Base-by-base conservation (phyloP, 2,888 invertebrate genomes). In the Nephrotoma flavescens region DNA sequence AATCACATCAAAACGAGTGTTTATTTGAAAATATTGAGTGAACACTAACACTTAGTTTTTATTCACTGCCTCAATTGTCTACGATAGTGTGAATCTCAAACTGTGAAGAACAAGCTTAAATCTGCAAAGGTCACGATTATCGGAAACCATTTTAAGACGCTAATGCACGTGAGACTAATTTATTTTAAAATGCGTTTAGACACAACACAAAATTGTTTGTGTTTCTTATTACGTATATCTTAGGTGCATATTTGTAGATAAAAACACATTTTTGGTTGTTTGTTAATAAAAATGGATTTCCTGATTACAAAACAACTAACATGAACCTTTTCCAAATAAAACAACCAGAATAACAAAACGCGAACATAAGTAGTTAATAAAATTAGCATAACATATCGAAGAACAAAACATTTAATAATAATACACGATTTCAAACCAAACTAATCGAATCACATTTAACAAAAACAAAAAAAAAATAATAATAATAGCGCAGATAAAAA, bases 341-440 rank as follows among this genome's bases (percentile, higher is more conserved):
- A 31, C 71, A 71, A 31, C 7, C 71, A 71, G 71, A 71, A 71
- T 71, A 71, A 71, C 71, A 71, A 31, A 71, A 71, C 4, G n/a
- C 31, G 15, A 84, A 84, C 84, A 84, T 42, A 84, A 42, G 84
- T 84, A 84, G 84, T 84, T 84, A 84, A 84, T 71, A 71, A 84
- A 84, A 84, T 84, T 84, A 84, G 84, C 84, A 84, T 84, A 84
- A 84, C 84, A 84, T 84, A 42, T 84, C 41, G 42, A 42, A 1
- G 41, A 84, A 84, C 84, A 84, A 84, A 84, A 84, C 84, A 84
- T 84, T 42, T 71, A 31, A 71, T 84, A 84, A 84, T 15, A 84
- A 84, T 84, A 84, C 84, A 84, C 84, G 84, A 84, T 84, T 84
- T 42, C 84, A 41, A 84, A 84, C 84, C 15, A 84, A 84, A 84